Evolutionary conservation across 2,888 invertebrate species (phyloP).

Genomic region (Drosophila basisetae): DNA sequence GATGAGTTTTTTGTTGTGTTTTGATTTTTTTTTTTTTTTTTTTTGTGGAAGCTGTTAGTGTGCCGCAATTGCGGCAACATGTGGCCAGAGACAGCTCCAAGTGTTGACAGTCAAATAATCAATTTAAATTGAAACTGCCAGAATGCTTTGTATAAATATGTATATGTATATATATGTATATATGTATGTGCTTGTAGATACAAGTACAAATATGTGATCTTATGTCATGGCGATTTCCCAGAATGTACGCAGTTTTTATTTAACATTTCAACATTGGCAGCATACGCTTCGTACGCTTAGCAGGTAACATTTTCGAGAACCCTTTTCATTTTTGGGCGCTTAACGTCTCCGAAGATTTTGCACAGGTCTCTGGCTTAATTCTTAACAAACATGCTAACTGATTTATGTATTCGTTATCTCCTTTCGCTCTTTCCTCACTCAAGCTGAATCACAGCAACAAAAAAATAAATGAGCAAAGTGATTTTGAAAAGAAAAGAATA

Average conservation of each 20-base stretch:
- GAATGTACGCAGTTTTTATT: slow-evolving; percentile 39
- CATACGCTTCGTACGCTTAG: slow-evolving; percentile 12
- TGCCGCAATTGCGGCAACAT: slow-evolving; percentile 54
- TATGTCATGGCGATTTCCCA: slow-evolving; percentile 68
- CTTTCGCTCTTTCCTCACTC: slow-evolving; percentile 2
- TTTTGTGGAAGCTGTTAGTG: slow-evolving; percentile 12
- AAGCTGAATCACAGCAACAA: slow-evolving; percentile 47
- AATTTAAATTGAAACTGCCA: slow-evolving; percentile 69
- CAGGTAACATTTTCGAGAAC: slow-evolving; percentile 62
- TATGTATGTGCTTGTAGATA: not conserved
- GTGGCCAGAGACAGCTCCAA: slow-evolving; percentile 50
- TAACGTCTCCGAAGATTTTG: slow-evolving; percentile 40
- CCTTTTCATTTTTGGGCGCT: slow-evolving; percentile 20
- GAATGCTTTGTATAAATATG: slow-evolving; percentile 1
- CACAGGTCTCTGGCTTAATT: slow-evolving; percentile 51
- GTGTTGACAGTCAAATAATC: slow-evolving; percentile 69
- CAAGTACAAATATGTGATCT: slow-evolving; percentile 31
- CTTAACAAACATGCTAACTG: slow-evolving; percentile 64
- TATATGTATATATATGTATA: not conserved
- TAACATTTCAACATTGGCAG: slow-evolving; percentile 22
- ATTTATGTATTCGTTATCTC: slow-evolving; percentile 53
- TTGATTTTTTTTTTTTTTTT: not conserved
- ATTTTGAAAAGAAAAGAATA: slow-evolving; percentile 3
- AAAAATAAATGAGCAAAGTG: not conserved
- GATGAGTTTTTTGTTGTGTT: slow-evolving; percentile 2